Percentiles rank a stretch among this genome's conserved stretches.
These are phyloP conservation scores for Trichopoda pennipes DNA, from an alignment of 2,888 invertebrate species.

Conservation along the genomic window DNA sequence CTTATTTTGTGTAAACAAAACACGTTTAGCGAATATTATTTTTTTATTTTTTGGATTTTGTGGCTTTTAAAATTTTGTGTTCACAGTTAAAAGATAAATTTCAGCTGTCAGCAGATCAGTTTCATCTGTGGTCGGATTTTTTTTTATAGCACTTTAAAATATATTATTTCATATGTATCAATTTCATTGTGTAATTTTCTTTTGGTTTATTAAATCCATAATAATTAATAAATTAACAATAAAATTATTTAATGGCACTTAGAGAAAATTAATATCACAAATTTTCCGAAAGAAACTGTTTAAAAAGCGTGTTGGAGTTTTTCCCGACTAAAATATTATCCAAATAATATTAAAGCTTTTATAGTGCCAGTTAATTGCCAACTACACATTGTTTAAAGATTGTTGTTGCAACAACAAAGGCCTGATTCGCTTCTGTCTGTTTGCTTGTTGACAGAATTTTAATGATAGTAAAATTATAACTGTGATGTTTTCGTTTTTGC, in stretches of 20 bases:
- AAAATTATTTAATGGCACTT: too few relatives aligned
- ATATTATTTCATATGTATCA: too few relatives aligned
- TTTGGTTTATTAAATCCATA: neutral
- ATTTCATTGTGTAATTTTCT: constrained; percentile 58
- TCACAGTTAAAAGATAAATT: neutral
- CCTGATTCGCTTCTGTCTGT: constrained; percentile 47
- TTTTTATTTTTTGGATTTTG: neutral
- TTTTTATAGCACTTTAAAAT: constrained; percentile 56
- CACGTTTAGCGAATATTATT: neutral
- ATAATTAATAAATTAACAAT: neutral
- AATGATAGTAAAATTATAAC: constrained; percentile 29
- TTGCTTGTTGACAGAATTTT: constrained; percentile 12
- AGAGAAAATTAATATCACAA: too few relatives aligned
- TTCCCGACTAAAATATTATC: neutral
- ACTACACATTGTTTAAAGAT: constrained; percentile 59
- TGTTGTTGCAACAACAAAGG: constrained; percentile 59
- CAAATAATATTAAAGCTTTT: constrained; percentile 23
- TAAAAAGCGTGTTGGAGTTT: neutral
- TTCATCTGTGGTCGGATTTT: too few relatives aligned
- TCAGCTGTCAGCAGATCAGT: neutral
- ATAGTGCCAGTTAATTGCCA: constrained; percentile 51
- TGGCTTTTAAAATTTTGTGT: neutral
- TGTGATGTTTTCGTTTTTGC: neutral
- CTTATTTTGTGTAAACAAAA: neutral
- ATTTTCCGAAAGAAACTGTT: too few relatives aligned